Evolutionary conservation across 2,888 invertebrate species (phyloP), one percentile per base, ranked within the genome.

Genomic region (Ischnus inquisitorius): DNA sequence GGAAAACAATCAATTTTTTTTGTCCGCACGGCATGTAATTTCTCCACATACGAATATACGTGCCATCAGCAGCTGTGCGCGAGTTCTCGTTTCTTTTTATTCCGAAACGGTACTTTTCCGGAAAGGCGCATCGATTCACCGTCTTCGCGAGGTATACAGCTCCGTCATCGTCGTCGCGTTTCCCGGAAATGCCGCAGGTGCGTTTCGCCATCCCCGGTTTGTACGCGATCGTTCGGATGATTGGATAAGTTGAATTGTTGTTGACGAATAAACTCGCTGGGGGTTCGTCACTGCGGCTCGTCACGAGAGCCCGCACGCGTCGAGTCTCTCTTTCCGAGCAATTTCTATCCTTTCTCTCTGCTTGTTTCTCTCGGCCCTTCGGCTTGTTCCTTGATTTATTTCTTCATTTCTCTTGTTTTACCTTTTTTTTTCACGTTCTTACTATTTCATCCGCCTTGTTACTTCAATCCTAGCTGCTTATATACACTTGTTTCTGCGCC

Each of bases 181-280:
- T 16, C 54, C 71, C 60, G 62, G 65, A 76, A 83, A 83, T 79
- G 57, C 71, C 75, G 71, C 75, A 46, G 71, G 76, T 74, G 74
- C 78, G 72, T 77, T 28, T 46, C 28, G 62, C 43, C 43, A 41
- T 75, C 64, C 43, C 48, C 41, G 62, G 39, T 46, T 46, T 65
- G 65, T 16, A 57, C 68, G 77, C 72, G 77, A 81, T 74, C 51
- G 64, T 48, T 41, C 51, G 57, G 43, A 77, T 89, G 90, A 88
- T 90, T 87, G 89, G 88, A 90, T 88, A 90, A 88, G 88, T 90
- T 89, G 88, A 87, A 88, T 88, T 85, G 90, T 90, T 90, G 88
- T 89, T 89, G 88, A 90, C 89, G 89, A 81, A 87, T 89, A 88
- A 82, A 83, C 80, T 78, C 82, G 72, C 79, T 54, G 51, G 62